phyloP scores from a whole-genome alignment of 1,140 invertebrate species.

The Phocides pigmalion region DNA sequence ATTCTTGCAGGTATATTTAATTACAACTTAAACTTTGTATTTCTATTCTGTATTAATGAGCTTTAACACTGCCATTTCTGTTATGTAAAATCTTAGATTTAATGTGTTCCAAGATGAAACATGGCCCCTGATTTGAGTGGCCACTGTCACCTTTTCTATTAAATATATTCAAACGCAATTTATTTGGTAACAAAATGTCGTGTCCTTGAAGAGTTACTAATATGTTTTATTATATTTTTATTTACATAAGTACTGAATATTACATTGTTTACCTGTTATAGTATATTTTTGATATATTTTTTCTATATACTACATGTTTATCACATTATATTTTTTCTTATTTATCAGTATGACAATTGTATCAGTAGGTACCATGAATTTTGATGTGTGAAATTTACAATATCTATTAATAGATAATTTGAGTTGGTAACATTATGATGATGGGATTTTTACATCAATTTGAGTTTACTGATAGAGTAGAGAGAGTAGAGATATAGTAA shows the following conservation, averaged over 20 bases:
- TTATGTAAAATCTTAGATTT: constrained; percentile 2
- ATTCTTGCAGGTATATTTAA: not conserved
- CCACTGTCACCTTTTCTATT: too few species aligned
- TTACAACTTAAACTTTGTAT: not conserved
- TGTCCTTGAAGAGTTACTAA: not conserved
- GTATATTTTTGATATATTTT: constrained; percentile 5
- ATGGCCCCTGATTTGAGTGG: too few species aligned
- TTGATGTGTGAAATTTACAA: too few species aligned
- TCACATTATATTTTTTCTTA: too few species aligned
- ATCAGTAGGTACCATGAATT: too few species aligned
- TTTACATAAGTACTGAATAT: constrained; percentile 7
- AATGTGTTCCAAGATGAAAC: not conserved
- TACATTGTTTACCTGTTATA: not conserved
- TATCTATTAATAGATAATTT: too few species aligned
- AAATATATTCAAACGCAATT: too few species aligned
- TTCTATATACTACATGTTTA: not conserved
- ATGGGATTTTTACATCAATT: too few species aligned
- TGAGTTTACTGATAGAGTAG: too few species aligned
- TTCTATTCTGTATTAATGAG: constrained; percentile 9
- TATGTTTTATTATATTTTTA: constrained; percentile 5
- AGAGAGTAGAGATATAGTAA: too few species aligned
- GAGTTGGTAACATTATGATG: too few species aligned
- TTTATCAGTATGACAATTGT: too few species aligned
- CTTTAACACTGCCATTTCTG: constrained; percentile 26
- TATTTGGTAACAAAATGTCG: not conserved